phyloP scores from a whole-genome alignment of 2,113 vertebrate species.

The Labrus mixtus region DNA sequence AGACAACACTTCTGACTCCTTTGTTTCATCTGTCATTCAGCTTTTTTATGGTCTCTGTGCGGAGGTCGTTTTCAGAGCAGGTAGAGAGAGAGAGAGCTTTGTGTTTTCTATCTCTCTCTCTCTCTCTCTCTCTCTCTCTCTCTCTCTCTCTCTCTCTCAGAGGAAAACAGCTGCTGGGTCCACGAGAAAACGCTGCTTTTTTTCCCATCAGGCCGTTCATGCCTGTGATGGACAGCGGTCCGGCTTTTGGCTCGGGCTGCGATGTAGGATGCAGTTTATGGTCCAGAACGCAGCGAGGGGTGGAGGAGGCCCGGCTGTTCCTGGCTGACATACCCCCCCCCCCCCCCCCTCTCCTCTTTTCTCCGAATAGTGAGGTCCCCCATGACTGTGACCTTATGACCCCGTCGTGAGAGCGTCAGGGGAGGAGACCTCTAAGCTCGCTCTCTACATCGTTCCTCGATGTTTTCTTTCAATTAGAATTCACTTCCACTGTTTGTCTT shows the following conservation, averaged over 20 bases:
- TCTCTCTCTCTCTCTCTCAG: conserved; percentile 74
- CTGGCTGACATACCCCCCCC: conserved; percentile 78
- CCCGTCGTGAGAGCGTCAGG: conserved; percentile 79
- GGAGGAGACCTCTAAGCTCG: conserved; percentile 80
- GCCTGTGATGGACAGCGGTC: conserved; percentile 85
- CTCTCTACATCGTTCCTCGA: conserved; percentile 7
- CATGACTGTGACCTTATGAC: conserved; percentile 82
- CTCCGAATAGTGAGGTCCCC: conserved; percentile 82
- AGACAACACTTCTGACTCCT: background rate
- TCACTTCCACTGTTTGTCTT: conserved; percentile 29
- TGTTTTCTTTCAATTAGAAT: conserved; percentile 59
- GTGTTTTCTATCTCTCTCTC: conserved; percentile 29
- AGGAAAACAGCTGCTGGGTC: conserved; percentile 92
- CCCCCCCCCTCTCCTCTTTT: conserved; percentile 19
- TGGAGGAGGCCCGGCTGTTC: conserved; percentile 74
- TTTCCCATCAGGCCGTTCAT: conserved; percentile 86
- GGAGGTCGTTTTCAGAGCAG: conserved; percentile 34
- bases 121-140: no score
- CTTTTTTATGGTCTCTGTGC: background rate
- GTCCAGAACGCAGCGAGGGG: conserved; percentile 82
- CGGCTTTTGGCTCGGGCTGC: conserved; percentile 84
- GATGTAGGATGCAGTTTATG: conserved; percentile 93
- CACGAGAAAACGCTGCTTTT: conserved; percentile 87
- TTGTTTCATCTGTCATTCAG: background rate
- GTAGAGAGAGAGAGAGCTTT: conserved; percentile 24